A percentile compares a stretch with the other conserved stretches of the same genome.
Conservation (phyloP, 2,797 vertebrate genomes). For the Platyrinchus mystaceus region DNA sequence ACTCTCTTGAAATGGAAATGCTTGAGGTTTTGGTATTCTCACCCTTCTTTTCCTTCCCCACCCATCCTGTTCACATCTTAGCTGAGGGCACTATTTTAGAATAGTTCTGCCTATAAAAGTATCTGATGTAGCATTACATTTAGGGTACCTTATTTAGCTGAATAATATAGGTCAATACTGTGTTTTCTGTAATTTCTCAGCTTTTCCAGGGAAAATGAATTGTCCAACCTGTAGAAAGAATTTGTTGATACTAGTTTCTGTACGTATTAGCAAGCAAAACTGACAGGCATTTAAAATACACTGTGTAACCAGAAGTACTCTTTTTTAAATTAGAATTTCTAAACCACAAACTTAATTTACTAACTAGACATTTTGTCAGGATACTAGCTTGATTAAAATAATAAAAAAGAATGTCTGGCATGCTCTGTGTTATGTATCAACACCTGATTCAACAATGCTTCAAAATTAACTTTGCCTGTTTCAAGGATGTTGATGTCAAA, state of each 20-base stretch:
- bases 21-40: background rate
- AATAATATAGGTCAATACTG: background rate
- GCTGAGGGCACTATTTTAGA: background rate
- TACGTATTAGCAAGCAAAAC: background rate
- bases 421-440: background rate
- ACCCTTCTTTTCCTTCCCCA: fast-evolving
- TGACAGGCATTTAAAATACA: background rate
- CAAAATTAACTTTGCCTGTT: background rate
- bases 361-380: background rate
- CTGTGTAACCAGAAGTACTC: background rate
- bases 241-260: background rate
- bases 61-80: fast-evolving
- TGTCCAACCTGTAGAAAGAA: background rate
- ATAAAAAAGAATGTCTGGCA: background rate
- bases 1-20: background rate
- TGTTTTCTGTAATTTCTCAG: background rate
- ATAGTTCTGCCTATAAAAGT: background rate
- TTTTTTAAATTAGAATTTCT: background rate
- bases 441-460: background rate
- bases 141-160: background rate
- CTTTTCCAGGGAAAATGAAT: background rate
- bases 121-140: background rate
- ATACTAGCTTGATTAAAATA: background rate
- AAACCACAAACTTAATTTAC: background rate
- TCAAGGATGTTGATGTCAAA: background rate